Evolutionary conservation across 1,140 invertebrate genomes (phyloP).

Genomic region (Anastrepha obliqua): DNA sequence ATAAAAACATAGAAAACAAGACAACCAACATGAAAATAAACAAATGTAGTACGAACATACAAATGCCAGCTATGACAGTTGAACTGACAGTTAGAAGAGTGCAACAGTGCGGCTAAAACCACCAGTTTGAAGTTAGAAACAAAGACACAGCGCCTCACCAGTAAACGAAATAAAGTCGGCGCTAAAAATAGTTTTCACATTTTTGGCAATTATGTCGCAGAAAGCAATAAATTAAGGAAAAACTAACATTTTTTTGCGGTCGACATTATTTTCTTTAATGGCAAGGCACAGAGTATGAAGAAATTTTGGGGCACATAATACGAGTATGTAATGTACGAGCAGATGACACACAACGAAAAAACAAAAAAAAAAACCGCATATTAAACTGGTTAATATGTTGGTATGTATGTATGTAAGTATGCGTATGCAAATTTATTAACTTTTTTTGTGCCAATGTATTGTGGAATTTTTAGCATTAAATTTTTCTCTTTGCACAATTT

Average conservation of each 20-base stretch:
- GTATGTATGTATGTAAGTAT: conserved; percentile 11
- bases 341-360: not conserved
- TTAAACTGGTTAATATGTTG: not conserved
- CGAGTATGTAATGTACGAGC: not conserved
- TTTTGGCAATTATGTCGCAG: not conserved
- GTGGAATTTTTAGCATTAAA: conserved; percentile 33
- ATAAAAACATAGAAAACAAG: conserved; percentile 41
- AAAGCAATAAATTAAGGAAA: too few species aligned
- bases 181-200: not conserved
- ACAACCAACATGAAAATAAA: conserved; percentile 24
- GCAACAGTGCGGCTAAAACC: not conserved
- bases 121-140: conserved; percentile 33
- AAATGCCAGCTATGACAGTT: not conserved
- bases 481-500: not conserved
- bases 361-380: not conserved
- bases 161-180: not conserved
- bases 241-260: too few species aligned
- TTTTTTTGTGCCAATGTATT: conserved; percentile 6
- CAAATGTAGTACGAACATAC: not conserved
- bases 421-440: not conserved
- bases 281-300: not conserved
- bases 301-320: not conserved
- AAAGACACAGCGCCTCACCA: not conserved
- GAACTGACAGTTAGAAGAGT: conserved; percentile 39
- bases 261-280: not conserved